Conservation (phyloP, 2,797 vertebrate species). For the Glossophaga mutica region DNA sequence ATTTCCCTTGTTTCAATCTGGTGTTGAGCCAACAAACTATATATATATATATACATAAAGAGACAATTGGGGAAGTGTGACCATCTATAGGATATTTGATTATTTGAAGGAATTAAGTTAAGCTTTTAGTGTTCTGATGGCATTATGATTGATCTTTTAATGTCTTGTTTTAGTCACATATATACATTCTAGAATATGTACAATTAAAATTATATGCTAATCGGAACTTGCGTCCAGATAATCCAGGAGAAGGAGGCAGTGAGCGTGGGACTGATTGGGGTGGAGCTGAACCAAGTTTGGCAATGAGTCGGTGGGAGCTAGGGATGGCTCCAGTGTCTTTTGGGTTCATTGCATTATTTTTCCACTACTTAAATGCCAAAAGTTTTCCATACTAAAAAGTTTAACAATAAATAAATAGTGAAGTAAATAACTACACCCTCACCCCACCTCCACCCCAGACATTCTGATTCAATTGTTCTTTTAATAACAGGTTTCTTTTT, state of each 20-base stretch:
- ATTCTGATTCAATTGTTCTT: constrained; percentile 10
- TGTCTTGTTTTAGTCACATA: neutral
- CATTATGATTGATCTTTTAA: neutral
- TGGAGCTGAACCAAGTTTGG: neutral
- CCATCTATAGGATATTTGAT: neutral
- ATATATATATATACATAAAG: no score
- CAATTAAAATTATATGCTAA: neutral
- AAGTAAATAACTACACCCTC: neutral
- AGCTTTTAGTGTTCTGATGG: neutral
- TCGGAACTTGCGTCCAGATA: neutral
- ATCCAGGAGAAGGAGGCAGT: neutral
- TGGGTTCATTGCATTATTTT: neutral
- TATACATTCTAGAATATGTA: neutral
- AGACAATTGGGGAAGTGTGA: neutral
- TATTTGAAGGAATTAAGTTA: neutral
- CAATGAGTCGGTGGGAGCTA: neutral
- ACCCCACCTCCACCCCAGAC: neutral
- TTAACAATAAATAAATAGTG: neutral
- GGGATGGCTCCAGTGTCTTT: neutral
- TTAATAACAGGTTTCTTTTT: neutral
- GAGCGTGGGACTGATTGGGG: neutral
- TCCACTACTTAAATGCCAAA: neutral
- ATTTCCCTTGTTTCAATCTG: neutral
- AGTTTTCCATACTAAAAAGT: neutral
- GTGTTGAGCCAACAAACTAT: neutral